Base-by-base conservation (phyloP, 2,797 vertebrate genomes). In the Tangara arthus region DNA sequence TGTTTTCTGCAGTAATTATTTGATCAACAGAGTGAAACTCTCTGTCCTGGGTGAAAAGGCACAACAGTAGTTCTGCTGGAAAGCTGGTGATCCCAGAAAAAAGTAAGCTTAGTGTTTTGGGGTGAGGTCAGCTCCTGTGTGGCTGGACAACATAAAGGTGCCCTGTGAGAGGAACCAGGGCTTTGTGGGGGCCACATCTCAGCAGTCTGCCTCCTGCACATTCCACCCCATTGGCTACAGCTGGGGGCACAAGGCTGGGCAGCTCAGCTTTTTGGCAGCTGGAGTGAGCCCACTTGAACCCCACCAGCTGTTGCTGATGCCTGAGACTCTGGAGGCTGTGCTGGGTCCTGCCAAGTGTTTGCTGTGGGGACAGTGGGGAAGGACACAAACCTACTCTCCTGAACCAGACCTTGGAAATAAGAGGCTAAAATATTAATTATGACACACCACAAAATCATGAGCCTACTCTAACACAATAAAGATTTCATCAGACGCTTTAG, bases 101-200 rank as follows among this genome's bases (percentile, higher is more conserved):
- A 71, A 8, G 7, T 1, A 17, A 32, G 8, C 13, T 19, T 20
- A 4, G 8, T 3, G 9, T 6, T 39, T 24, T 50, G 61, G 35
- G 21, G 24, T 47, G 52, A 42, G 24, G 24, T 53, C 52, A 50
- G 46, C 24, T 79, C 28, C 59, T 4, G 7, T 30, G 10, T 66
- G 57, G 21, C 42, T 41, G 56, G 30, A 20, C 0, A 20, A 27
- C 9, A 10, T 8, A 8, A 9, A 47, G 42, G 32, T 8, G 17
- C 4, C 32, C 28, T 27, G 34, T 3, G 57, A 42, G 42, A 60
- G 72, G 57, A 35, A 11, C 20, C 13, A 2, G 17, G 19, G 3
- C 2, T 37, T n/a, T 0, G 0, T 18, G 46, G 35, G 56, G 17
- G 8, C 8, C 0, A 7, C 0, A 8, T 2, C 41, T 9, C 21